Evolutionary conservation across 2,888 invertebrate species (phyloP), one percentile per base, ranked within the genome.

Genomic region (Oxycera nigricornis): DNA sequence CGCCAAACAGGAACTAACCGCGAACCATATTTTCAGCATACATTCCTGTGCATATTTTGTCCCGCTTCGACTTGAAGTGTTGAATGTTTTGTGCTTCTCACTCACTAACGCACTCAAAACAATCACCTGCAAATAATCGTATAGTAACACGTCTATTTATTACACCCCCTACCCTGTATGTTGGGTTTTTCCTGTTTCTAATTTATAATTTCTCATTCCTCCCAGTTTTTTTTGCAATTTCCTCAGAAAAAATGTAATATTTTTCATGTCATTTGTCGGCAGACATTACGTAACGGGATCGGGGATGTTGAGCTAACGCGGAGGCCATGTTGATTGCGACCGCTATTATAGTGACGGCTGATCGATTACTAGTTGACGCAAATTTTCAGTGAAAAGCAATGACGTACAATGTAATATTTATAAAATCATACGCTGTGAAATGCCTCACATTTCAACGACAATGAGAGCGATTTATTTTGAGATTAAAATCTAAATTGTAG

Each of bases 221-320:
- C 20, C 31, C 55, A 70, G 39, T 6, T 22, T 50, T 68, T 30
- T 30, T 68, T 50, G 68, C 17, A 28, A 30, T 68, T 68, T 50
- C 50, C 50, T 68, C 68, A 22, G 24, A 17, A 50, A 68, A 68
- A 50, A 50, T 68, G 46, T 50, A 20, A 70, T 68, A 50, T 35
- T 31, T 22, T 70, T 70, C 52, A 65, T 65, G 65, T 41, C 52
- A 52, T 70, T 70, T 70, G 68, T 68, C 68, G 68, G 30, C 46
- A 28, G n/a, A 22, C 35, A n/a, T 70, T 70, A 31, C 35, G 30
- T 52, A 70, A 52, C 17, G 62, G 20, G 17, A n/a, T n/a, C n/a
- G n/a, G n/a, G n/a, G n/a, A n/a, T n/a, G n/a, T n/a, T n/a, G n/a
- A n/a, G n/a, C n/a, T n/a, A n/a, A n/a, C n/a, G 68, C 52, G 68